phyloP scores from a whole-genome alignment of 2,113 vertebrate species.

The Clinocottus analis region DNA sequence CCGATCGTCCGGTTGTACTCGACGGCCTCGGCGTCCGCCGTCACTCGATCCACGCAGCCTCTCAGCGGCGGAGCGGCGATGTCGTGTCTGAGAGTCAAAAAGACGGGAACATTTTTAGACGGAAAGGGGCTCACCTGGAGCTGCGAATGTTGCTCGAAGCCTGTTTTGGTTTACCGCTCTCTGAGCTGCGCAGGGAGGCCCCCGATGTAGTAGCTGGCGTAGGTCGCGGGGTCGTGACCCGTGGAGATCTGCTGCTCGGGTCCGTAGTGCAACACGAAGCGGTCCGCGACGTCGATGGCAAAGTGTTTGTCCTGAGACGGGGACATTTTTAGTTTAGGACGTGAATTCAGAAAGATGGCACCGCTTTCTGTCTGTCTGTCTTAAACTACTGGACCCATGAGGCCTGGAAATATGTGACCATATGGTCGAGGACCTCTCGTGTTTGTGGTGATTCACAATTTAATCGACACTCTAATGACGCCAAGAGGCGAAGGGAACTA shows the following conservation, averaged over 20 bases:
- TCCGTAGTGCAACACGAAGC: slow-evolving; percentile 25
- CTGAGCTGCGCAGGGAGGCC: slow-evolving; percentile 86
- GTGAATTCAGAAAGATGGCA: background rate
- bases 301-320: slow-evolving; percentile 36
- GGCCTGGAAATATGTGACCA: no score
- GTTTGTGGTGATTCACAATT: no score
- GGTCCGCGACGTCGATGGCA: background rate
- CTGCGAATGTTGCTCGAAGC: background rate
- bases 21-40: slow-evolving; percentile 61
- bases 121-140: background rate
- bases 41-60: slow-evolving; percentile 88
- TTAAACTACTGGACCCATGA: no score
- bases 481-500: no score
- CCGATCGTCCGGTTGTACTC: slow-evolving; percentile 82
- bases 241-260: background rate
- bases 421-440: no score
- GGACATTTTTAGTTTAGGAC: background rate
- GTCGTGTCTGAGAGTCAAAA: slow-evolving; percentile 83
- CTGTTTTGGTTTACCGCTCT: slow-evolving; percentile 80
- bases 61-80: slow-evolving; percentile 86
- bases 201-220: slow-evolving; percentile 86
- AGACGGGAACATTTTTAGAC: background rate
- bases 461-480: no score
- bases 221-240: slow-evolving; percentile 52
- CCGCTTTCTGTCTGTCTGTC: background rate